phyloP scores from a whole-genome alignment of 2,797 vertebrate species.

The Sebastiscus albofasciatus region DNA sequence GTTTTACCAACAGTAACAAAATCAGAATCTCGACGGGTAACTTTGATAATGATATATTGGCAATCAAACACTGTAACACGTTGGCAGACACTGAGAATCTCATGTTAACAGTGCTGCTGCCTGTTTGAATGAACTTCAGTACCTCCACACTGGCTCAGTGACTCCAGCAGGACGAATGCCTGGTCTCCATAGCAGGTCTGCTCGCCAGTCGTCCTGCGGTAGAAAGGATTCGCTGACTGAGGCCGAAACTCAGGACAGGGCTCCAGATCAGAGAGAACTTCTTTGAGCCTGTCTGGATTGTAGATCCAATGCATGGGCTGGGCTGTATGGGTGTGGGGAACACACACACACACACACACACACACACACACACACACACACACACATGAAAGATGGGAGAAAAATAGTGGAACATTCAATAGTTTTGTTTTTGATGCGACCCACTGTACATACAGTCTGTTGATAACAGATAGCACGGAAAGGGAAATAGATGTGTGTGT shows the following conservation, averaged over 20 bases:
- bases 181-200: conserved; percentile 83
- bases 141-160: conserved; percentile 78
- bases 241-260: conserved; percentile 77
- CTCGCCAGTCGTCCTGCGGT: conserved; percentile 72
- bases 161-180: conserved; percentile 77
- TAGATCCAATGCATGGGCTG: conserved; percentile 84
- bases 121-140: not conserved
- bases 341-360: conserved; percentile 7
- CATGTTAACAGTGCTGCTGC: not conserved
- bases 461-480: not conserved
- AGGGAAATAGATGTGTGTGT: not conserved
- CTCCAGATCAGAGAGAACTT: conserved; percentile 69
- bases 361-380: conserved; percentile 6
- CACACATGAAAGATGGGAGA: not conserved
- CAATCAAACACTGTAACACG: not conserved
- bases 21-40: not conserved
- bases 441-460: conserved; percentile 2
- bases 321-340: conserved; percentile 50
- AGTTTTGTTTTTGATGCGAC: conserved; percentile 18
- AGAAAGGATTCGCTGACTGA: conserved; percentile 80
- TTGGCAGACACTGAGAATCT: not conserved
- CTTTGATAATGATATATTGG: not conserved
- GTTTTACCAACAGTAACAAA: not conserved
- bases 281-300: conserved; percentile 67
- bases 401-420: conserved; percentile 14